These are phyloP conservation scores for Atopsyche davidsoni DNA, from an alignment of 1,140 invertebrate species.

Conservation along the genomic window DNA sequence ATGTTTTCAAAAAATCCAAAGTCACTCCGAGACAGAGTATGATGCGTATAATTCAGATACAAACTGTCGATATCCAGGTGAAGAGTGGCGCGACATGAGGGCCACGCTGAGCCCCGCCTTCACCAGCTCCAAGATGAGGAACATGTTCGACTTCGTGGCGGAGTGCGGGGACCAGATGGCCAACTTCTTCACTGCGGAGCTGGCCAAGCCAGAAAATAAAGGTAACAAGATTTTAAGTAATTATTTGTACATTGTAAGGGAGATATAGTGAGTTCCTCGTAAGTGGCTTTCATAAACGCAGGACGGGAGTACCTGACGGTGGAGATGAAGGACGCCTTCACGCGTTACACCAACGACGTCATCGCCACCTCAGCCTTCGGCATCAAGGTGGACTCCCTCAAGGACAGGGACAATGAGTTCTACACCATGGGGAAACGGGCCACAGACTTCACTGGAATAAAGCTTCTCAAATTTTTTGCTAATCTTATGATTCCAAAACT, in stretches of 20 bases:
- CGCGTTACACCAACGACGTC: conserved; percentile 45
- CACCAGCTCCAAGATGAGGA: conserved; percentile 39
- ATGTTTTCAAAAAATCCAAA: too few species aligned
- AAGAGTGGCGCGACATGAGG: conserved; percentile 39
- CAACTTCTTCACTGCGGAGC: conserved; percentile 5
- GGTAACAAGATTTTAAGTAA: neutral
- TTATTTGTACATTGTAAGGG: neutral
- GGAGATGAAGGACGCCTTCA: conserved; percentile 43
- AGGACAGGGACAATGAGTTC: conserved; percentile 45
- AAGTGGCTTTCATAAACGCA: conserved; percentile 1
- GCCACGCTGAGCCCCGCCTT: conserved; percentile 38
- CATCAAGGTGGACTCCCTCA: conserved; percentile 43
- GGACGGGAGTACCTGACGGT: conserved; percentile 32
- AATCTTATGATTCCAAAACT: conserved; percentile 1
- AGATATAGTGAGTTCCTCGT: too few species aligned
- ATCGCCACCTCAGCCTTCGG: conserved; percentile 51
- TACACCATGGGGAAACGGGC: conserved; percentile 39
- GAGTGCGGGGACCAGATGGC: conserved; percentile 11
- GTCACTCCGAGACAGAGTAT: too few species aligned
- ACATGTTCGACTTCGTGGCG: conserved; percentile 31
- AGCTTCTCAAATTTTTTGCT: conserved; percentile 33
- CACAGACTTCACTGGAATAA: conserved; percentile 33
- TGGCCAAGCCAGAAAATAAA: conserved; percentile 10
- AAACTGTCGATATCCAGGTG: too few species aligned
- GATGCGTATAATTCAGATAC: too few species aligned